Base-by-base conservation (phyloP, 2,888 invertebrate genomes). In the Mimas tiliae region DNA sequence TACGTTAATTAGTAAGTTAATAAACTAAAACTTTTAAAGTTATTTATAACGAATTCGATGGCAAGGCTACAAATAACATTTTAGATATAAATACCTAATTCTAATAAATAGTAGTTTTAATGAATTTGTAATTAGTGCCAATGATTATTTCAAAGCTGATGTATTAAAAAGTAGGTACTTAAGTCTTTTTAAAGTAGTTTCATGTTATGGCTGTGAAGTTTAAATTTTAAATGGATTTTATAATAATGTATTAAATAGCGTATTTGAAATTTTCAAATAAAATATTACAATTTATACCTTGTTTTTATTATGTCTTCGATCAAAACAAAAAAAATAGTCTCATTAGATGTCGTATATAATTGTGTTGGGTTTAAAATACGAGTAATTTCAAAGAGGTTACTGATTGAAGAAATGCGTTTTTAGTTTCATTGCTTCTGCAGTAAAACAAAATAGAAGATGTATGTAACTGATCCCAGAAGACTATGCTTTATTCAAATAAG, bases 181-280 rank as follows among this genome's bases (percentile, higher is more conserved):
- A 70, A 74, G 68, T 72, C 76, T 70, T 68, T 3, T 72, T 69
- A 70, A 69, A 64, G 64, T 69, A 65, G 65, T 76, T 74, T 72
- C 68, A 70, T 63, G 62, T 68, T 62, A 50, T 27, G 65, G 63
- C 63, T 64, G 63, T 66, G 63, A 66, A 38, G 19, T 38, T 42
- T 66, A 65, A 65, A 38, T 62, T 65, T 62, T 42, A 58, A 64
- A 50, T 52, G 62, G 27, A 50, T 52, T 62, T 62, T n/a, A 47
- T 65, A 58, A 38, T 38, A 53, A 62, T 16, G 34, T 58, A 58
- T n/a, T 58, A 58, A 34, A 12, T 65, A 38, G 12, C n/a, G 16
- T 34, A 33, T 55, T 21, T 58, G 16, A 50, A 58, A 50, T 65
- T 58, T 50, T 58, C 42, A 33, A 53, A 64, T 53, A 53, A 64